Base-by-base conservation (phyloP, 2,113 vertebrate species). In the Mandrillus leucophaeus region DNA sequence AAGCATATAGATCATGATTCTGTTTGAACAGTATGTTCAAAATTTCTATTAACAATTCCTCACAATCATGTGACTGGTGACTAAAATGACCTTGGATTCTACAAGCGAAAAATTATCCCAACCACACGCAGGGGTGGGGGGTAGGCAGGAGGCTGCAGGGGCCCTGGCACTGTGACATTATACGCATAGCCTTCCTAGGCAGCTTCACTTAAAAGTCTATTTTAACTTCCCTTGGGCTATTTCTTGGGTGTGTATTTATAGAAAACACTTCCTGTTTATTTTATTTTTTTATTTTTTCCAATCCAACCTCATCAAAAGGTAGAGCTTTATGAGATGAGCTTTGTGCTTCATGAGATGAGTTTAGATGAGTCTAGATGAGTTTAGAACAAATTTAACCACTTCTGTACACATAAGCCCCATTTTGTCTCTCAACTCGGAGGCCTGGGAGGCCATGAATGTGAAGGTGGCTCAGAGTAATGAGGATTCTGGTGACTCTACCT, bases 401-500 rank as follows among this genome's bases (percentile, higher is more conserved):
- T 13, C 14, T 16, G 14, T 13, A 38, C 10, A 0, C 52, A 12
- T 0, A 8, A 38, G 6, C 3, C 22, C 6, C 66, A 32, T 30
- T 13, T 73, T 18, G 12, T 32, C 30, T 32, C 20, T 40, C 66
- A 52, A 25, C 68, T 14, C 23, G 16, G 48, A 70, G 50, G 25
- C 20, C 1, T 23, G 23, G 38, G n/a, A 23, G n/a, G 25, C 9
- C 2, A 0, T 48, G 68, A 48, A 3, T 13, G 4, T 48, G 4
- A 14, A 8, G 8, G 1, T 1, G 3, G 22, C 13, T 32, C 14
- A 2, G 52, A 68, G 22, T 9, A 0, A 17, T 13, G 22, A 0
- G 0, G 13, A 8, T 8, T 23, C 38, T 13, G 23, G 13, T 0
- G 0, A 1, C 48, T 18, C 6, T 0, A 1, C 13, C 17, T 25